Evolutionary conservation across 2,797 vertebrate species (phyloP), one percentile per base, ranked within the genome.

Genomic region (Toxotes lorentzi): DNA sequence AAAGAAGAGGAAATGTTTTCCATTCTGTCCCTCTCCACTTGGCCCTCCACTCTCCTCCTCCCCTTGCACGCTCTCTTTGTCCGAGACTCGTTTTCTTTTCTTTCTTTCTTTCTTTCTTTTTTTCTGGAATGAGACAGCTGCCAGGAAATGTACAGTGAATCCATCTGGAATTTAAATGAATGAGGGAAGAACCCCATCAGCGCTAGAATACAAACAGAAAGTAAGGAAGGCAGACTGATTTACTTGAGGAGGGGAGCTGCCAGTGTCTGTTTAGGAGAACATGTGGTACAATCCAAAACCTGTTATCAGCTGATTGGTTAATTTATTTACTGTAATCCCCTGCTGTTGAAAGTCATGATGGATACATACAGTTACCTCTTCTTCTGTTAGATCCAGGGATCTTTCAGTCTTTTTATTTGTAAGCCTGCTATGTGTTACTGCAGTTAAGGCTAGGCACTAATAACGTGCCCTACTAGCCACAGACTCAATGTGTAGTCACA

Each of bases 81-180:
- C 80, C 43, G 66, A 62, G 72, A 40, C 51, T 73, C 19, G 21
- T 60, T 66, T 70, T 68, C 21, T 14, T 76, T 73, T 85, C n/a
- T 64, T 70, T 71, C 66, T 71, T 71, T 41, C 24, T 10, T 8
- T 9, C 0, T 27, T 11, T 60, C 21, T 70, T 69, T 76, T 83
- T 73, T 67, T 77, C 72, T 89, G 80, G 85, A 82, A 83, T 8
- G 71, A 92, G 79, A 83, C 84, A 86, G 91, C 91, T 95, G 92
- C 93, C 92, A 94, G 94, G 92, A 94, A 94, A 94, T 95, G 91
- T 95, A 95, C 93, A 94, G 92, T 86, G 80, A 91, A 93, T 91
- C 89, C 92, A 92, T 93, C 89, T 94, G 93, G 92, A 94, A 93
- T 92, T 88, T 88, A 93, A 93, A 94, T 94, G 90, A 94, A 94